Conservation (phyloP, 2,113 vertebrate genomes). For the Pogona vitticeps region DNA sequence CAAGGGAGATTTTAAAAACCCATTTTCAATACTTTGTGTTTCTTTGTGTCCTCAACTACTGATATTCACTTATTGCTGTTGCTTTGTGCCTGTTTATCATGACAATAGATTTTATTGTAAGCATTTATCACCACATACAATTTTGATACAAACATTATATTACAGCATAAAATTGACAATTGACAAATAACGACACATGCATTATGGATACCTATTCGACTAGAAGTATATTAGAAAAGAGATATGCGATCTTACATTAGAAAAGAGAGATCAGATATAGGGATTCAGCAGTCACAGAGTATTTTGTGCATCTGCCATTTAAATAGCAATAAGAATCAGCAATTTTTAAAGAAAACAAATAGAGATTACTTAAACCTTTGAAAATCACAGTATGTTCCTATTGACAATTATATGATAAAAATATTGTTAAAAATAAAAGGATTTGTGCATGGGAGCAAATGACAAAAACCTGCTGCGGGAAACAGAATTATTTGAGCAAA, state of each 20-base stretch:
- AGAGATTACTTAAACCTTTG: constrained; percentile 11
- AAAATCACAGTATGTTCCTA: constrained; percentile 10
- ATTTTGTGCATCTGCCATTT: background rate
- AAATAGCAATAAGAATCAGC: constrained; percentile 16
- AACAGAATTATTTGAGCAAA: constrained; percentile 37
- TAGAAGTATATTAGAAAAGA: constrained; percentile 23
- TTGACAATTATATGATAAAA: constrained; percentile 42
- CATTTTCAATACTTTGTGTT: background rate
- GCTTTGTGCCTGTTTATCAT: constrained; percentile 45
- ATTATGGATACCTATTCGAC: constrained; percentile 11
- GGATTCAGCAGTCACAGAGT: background rate
- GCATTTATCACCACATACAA: constrained; percentile 1
- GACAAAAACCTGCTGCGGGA: constrained; percentile 35
- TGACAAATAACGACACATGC: constrained; percentile 18
- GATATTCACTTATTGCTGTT: constrained; percentile 21
- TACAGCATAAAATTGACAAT: constrained; percentile 29
- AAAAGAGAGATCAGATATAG: constrained; percentile 34
- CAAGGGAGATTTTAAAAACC: constrained; percentile 14
- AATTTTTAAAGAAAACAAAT: constrained; percentile 27
- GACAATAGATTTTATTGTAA: constrained; percentile 19
- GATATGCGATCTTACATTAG: constrained; percentile 22
- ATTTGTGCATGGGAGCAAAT: background rate
- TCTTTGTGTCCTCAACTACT: constrained; percentile 19
- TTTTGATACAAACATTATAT: constrained; percentile 24
- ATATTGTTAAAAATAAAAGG: background rate